phyloP scores from a whole-genome alignment of 2,113 vertebrate genomes.

The Leuciscus idus region DNA sequence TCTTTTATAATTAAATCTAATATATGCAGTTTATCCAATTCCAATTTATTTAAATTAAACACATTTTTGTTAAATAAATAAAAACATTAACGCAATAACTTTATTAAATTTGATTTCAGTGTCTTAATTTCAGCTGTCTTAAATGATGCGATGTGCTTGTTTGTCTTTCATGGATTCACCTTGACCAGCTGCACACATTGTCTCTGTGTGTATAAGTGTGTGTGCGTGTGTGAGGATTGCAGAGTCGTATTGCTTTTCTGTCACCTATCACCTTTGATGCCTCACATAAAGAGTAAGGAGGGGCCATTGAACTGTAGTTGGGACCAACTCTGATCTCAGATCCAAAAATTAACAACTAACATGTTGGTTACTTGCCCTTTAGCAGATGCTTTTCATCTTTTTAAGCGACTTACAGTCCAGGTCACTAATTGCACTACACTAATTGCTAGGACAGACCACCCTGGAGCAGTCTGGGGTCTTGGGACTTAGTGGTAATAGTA shows the following conservation, averaged over 20 bases:
- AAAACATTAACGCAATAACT: too few species aligned
- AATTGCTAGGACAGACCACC: neutral
- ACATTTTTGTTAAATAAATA: neutral
- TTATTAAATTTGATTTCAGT: neutral
- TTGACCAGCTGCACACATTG: neutral
- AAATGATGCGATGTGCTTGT: neutral
- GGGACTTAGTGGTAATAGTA: neutral
- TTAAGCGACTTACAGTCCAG: neutral
- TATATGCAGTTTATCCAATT: too few species aligned
- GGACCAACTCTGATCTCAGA: neutral
- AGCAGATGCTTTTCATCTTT: neutral
- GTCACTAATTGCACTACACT: neutral
- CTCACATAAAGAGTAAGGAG: neutral
- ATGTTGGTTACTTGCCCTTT: constrained; percentile 10
- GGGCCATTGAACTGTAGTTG: neutral
- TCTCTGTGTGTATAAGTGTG: neutral
- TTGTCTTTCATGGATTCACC: neutral
- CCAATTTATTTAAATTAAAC: neutral
- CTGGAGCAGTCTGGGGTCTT: neutral
- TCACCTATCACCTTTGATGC: constrained; percentile 27
- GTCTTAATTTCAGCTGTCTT: neutral
- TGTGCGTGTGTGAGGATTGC: neutral
- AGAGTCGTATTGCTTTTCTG: constrained; percentile 18
- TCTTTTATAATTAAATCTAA: neutral
- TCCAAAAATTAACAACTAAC: neutral